A percentile compares a stretch with the other conserved stretches of the same genome.
phyloP scores from a whole-genome alignment of 2,113 vertebrate species.

The Myanophis thanlyinensis region DNA sequence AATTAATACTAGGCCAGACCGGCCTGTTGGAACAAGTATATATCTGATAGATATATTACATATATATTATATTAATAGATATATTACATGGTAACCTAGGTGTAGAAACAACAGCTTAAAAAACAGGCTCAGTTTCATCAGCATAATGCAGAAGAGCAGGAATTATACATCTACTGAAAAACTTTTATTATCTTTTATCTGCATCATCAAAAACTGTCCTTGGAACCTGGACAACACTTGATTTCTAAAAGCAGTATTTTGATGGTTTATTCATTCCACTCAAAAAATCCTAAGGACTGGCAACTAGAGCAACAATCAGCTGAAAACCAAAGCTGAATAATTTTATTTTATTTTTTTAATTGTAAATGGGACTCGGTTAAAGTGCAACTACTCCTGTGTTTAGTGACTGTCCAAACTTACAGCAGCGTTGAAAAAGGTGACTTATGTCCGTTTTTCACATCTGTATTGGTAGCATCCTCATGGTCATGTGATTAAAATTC shows the following conservation, averaged over 20 bases:
- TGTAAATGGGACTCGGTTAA: not conserved
- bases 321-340: not conserved
- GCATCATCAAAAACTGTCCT: not conserved
- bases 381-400: not conserved
- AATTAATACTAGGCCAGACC: no score
- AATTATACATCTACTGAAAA: slow-evolving; percentile 2
- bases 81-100: slow-evolving; percentile 83
- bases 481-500: no score
- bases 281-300: not conserved
- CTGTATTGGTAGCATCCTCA: no score
- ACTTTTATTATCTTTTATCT: not conserved
- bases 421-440: no score
- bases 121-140: slow-evolving; percentile 22
- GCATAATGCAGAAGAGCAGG: slow-evolving; percentile 7
- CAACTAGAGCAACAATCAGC: not conserved
- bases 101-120: slow-evolving; percentile 56
- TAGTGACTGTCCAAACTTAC: no score
- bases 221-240: not conserved
- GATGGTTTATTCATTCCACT: not conserved
- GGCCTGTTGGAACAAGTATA: no score
- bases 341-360: not conserved
- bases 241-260: not conserved
- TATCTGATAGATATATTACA: no score
- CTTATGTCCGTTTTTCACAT: no score
- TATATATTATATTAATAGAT: no score